Evolutionary conservation across 2,113 vertebrate species (phyloP).

Genomic region (Forbesichthys agassizii): DNA sequence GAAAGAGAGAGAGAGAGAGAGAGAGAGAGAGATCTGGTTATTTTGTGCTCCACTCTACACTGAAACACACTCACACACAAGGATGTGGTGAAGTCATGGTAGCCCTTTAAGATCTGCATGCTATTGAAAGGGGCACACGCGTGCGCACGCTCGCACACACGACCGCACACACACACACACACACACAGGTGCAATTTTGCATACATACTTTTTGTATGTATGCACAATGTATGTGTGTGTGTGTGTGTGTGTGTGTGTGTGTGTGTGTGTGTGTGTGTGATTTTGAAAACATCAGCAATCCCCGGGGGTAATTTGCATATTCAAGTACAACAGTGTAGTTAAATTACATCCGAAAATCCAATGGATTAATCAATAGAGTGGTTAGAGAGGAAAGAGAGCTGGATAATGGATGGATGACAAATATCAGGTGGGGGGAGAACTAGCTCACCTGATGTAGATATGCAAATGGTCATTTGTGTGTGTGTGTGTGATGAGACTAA

Average conservation of each 20-base stretch:
- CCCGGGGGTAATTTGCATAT: conserved; percentile 64
- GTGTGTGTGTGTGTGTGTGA: conserved; percentile 37
- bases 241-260: conserved; percentile 17
- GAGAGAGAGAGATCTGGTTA: background rate
- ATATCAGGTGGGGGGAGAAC: background rate
- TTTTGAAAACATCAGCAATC: conserved; percentile 55
- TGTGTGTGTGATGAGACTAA: conserved; percentile 4
- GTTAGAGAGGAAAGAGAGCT: background rate
- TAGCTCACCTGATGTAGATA: conserved; percentile 22
- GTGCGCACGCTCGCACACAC: conserved; percentile 16
- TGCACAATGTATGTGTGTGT: conserved; percentile 18
- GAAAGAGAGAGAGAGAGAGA: conserved; percentile 20
- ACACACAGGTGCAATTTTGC: conserved; percentile 1
- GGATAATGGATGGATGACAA: background rate
- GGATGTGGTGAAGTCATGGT: conserved; percentile 54
- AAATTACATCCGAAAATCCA: conserved; percentile 69
- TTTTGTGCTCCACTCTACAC: background rate
- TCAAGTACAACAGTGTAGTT: conserved; percentile 64
- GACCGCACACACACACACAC: background rate
- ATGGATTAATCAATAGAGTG: conserved; percentile 65
- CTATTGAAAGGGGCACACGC: conserved; percentile 45
- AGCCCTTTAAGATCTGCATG: conserved; percentile 24
- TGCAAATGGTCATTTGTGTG: conserved; percentile 45
- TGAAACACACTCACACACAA: conserved; percentile 13
- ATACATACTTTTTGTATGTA: background rate